phyloP scores from a whole-genome alignment of 2,113 vertebrate genomes.

The Myrmecophaga tridactyla region DNA sequence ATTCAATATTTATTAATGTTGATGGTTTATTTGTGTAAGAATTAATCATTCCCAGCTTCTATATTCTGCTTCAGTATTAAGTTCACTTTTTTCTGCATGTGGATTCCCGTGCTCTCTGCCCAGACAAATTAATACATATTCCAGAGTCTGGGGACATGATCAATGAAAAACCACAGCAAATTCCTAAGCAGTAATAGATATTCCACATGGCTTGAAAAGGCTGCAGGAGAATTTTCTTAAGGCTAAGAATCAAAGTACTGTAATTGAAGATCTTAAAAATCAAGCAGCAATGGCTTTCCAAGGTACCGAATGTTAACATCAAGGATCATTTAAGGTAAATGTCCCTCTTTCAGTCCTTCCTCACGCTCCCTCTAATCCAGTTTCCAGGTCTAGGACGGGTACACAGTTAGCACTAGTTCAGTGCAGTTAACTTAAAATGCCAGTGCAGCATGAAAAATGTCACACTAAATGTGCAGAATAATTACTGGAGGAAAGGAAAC shows the following conservation, averaged over 20 bases:
- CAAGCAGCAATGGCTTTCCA: slow-evolving; percentile 24
- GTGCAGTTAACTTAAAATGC: slow-evolving; percentile 7
- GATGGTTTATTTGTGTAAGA: not conserved
- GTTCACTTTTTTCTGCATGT: slow-evolving; percentile 45
- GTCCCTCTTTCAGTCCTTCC: not conserved
- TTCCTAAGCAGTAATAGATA: slow-evolving; percentile 59
- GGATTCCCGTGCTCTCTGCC: slow-evolving; percentile 42
- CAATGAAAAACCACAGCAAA: slow-evolving; percentile 60
- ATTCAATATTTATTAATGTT: slow-evolving; percentile 38
- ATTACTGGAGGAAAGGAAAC: slow-evolving; percentile 21
- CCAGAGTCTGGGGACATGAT: slow-evolving; percentile 58
- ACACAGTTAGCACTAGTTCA: not conserved
- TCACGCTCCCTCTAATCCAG: not conserved
- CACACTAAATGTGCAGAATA: not conserved
- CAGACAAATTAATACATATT: slow-evolving; percentile 71
- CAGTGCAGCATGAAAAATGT: not conserved
- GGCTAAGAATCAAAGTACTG: slow-evolving; percentile 63
- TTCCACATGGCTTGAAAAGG: slow-evolving; percentile 49
- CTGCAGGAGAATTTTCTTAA: slow-evolving; percentile 33
- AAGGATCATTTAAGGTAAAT: slow-evolving; percentile 56
- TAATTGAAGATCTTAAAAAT: slow-evolving; percentile 28
- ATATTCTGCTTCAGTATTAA: slow-evolving; percentile 37
- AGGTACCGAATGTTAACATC: not conserved
- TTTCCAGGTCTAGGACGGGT: not conserved
- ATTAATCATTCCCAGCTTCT: slow-evolving; percentile 62